These are phyloP conservation scores for Lepidotrigona ventralis DNA, from an alignment of 1,140 invertebrate species.

Conservation along the genomic window DNA sequence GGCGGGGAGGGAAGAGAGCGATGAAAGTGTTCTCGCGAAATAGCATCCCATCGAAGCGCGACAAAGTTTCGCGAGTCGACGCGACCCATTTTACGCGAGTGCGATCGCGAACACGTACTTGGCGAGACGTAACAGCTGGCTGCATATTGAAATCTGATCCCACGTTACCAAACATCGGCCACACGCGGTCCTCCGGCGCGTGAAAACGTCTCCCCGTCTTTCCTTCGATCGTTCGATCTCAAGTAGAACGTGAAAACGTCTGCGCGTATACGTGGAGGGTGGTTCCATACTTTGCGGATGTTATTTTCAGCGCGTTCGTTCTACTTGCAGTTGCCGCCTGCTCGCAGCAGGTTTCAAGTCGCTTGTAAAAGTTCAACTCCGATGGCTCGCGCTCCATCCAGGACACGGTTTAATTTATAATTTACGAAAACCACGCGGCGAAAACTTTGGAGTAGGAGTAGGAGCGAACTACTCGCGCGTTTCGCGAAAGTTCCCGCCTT, in stretches of 20 bases:
- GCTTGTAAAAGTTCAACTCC: neutral
- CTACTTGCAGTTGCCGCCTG: neutral
- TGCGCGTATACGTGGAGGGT: no score
- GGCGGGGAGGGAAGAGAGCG: no score
- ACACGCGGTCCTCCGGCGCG: neutral
- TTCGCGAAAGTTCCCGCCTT: neutral
- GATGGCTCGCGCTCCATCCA: neutral
- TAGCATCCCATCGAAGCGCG: neutral
- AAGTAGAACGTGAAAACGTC: neutral
- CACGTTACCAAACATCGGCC: neutral
- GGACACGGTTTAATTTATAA: neutral
- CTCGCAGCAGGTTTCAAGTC: neutral
- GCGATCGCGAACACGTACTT: slow-evolving; percentile 3
- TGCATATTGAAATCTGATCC: slow-evolving; percentile 26
- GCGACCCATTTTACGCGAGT: slow-evolving; percentile 4
- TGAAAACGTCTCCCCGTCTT: neutral
- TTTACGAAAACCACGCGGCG: neutral
- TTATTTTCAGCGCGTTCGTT: neutral
- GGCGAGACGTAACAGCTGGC: neutral
- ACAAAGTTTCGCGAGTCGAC: slow-evolving; percentile 6
- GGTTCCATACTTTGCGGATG: neutral
- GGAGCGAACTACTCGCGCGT: neutral
- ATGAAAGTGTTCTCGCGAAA: slow-evolving; percentile 14
- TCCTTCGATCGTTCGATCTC: neutral
- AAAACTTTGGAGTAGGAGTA: neutral